Base-by-base conservation (phyloP, 2,113 vertebrate species). In the Neodon shergylaensis region DNA sequence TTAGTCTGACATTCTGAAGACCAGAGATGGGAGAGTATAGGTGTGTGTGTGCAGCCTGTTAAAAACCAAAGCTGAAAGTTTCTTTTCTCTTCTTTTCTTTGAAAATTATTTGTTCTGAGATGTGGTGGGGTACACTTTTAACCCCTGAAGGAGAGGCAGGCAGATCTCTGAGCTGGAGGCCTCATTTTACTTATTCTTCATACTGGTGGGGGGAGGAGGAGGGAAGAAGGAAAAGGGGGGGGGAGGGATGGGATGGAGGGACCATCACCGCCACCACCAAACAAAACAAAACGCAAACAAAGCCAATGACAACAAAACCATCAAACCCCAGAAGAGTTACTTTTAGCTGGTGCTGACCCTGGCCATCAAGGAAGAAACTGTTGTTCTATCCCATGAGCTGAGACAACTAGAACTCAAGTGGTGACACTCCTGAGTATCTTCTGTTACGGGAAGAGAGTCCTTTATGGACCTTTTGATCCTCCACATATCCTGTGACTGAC, bases 61-160 rank as follows among this genome's bases (percentile, higher is more conserved):
- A 33, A 81, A 83, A 87, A n/a, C 49, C 84, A 86, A 95, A 94
- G 85, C 63, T 87, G 73, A 95, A 26, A 36, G 33, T 86, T 96
- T 85, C 16, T 90, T 79, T 74, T 52, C 54, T 63, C 24, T 21
- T 33, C 8, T 82, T 95, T 95, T 33, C 11, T 82, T 94, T 95
- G 82, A 94, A 88, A 94, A 94, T 36, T 24, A 16, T 94, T 70
- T 82, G 58, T 94, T 86, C 26, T 79, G 31, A 79, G 31, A 47
- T 52, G 47, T 79, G 76, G 77, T 36, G 8, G 47, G 13, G 49
- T n/a, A 36, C 58, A 36, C 28, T 33, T 79, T 79, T 79, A 79
- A 78, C 33, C 28, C 47, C 28, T 47, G 28, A 33, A 47, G 44
- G 28, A 78, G 76, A 33, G 26, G 47, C 68, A 70, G 14, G 13